phyloP scores from a whole-genome alignment of 2,888 invertebrate species.

The Ennomos erosarius region DNA sequence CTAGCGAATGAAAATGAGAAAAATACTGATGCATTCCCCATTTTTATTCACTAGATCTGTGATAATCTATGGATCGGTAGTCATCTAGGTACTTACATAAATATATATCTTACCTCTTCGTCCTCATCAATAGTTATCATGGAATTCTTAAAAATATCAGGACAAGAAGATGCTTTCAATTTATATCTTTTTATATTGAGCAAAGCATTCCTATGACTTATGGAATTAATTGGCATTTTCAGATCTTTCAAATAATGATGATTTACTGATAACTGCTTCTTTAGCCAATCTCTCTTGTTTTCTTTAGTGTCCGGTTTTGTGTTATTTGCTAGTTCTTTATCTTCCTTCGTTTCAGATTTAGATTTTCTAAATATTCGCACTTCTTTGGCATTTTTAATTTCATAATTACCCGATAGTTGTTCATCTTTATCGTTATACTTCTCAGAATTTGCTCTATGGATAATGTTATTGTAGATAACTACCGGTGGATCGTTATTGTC shows the following conservation, averaged over 20 bases:
- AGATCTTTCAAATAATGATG: constrained; percentile 90
- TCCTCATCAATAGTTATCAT: constrained; percentile 93
- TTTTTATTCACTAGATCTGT: too few species aligned
- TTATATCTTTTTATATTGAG: constrained; percentile 93
- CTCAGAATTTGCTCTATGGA: constrained; percentile 69
- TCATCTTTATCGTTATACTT: constrained; percentile 55
- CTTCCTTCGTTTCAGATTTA: constrained; percentile 63
- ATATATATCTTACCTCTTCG: constrained; percentile 86
- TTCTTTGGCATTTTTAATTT: constrained; percentile 58
- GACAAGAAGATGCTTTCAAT: constrained; percentile 94
- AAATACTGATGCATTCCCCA: too few species aligned
- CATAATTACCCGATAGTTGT: constrained; percentile 52
- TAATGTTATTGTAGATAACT: constrained; percentile 55
- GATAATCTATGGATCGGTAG: too few species aligned
- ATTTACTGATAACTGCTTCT: constrained; percentile 81
- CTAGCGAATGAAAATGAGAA: background rate
- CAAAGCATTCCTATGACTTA: constrained; percentile 94
- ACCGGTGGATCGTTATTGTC: constrained; percentile 60
- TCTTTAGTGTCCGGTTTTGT: constrained; percentile 73
- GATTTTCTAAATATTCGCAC: constrained; percentile 54
- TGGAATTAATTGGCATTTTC: constrained; percentile 91
- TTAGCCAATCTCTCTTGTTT: constrained; percentile 76
- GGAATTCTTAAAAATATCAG: constrained; percentile 95
- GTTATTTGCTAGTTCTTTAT: constrained; percentile 55
- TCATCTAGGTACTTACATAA: too few species aligned